A percentile compares a stretch with the other conserved stretches of the same genome.
Evolutionary conservation across 2,797 vertebrate genomes (phyloP).

Genomic region (Rhinoraja longicauda): DNA sequence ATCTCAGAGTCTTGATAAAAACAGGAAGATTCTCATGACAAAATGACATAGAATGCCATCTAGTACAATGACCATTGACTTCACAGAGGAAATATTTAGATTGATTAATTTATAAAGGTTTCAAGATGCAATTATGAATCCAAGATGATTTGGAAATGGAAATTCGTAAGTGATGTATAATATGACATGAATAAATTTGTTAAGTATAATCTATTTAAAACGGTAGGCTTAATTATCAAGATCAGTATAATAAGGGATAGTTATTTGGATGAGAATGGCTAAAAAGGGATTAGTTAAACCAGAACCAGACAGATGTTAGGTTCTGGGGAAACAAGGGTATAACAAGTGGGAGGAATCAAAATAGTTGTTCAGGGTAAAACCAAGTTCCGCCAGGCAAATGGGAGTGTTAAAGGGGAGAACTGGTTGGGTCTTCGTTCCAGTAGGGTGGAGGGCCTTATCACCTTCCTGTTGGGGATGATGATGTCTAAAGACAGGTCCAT

Average conservation of each 20-base stretch:
- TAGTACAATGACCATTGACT: not conserved
- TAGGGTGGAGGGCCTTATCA: too few relatives aligned
- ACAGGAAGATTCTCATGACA: not conserved
- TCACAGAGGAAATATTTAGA: too few relatives aligned
- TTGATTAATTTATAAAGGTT: not conserved
- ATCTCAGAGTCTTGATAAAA: not conserved
- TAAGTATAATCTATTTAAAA: not conserved
- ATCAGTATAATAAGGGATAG: not conserved
- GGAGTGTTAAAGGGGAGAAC: too few relatives aligned
- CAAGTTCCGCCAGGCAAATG: too few relatives aligned
- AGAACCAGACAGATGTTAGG: not conserved
- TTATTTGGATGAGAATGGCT: not conserved
- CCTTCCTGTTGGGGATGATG: too few relatives aligned
- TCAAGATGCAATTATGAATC: not conserved
- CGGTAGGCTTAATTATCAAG: too few relatives aligned
- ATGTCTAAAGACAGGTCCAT: too few relatives aligned
- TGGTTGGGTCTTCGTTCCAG: too few relatives aligned
- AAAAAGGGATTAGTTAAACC: not conserved
- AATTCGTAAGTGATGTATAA: not conserved
- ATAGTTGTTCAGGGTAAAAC: too few relatives aligned
- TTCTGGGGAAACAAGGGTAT: too few relatives aligned
- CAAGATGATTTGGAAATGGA: not conserved
- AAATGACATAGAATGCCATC: conserved; percentile 12
- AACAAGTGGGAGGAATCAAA: too few relatives aligned
- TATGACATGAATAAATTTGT: not conserved